Evolutionary conservation across 2,888 invertebrate genomes (phyloP), one percentile per base, ranked within the genome.

Genomic region (Cotesia congregata): DNA sequence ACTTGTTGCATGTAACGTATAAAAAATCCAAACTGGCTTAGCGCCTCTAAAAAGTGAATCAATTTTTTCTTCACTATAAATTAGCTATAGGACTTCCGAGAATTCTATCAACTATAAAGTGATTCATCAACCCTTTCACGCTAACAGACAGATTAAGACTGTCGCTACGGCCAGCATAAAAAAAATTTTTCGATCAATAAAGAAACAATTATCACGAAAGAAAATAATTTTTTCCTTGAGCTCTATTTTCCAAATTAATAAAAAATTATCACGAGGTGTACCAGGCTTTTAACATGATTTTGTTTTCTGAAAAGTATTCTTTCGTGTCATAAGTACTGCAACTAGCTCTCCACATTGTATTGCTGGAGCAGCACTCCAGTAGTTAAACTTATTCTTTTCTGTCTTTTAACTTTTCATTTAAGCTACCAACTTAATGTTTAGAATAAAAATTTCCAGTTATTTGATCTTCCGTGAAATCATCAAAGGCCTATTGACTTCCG

Each of bases 161-260:
- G 65, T 30, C 17, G 20, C 20, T 65, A 12, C 30, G 30, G 7
- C 30, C 4, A 6, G 12, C 30, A 30, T 15, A 38, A 65, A 20
- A 65, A 20, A 65, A 38, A 30, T 38, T 65, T 20, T 30, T 12
- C 65, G 38, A 65, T 65, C 65, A 38, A 65, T 65, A 65, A 6
- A 65, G 1, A 20, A 20, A 38, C 6, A 30, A 65, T 65, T 65
- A 65, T 7, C 12, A 7, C 12, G 12, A 65, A 12, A 20, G 30
- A 4, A 20, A 38, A 12, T 65, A 5, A 65, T 65, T 65, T 20
- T 30, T 12, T 65, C 12, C 7, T 12, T 7, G 65, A 12, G 30
- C 12, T 20, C 5, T 5, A 30, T 30, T 9, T 30, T 2, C 9
- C 7, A 12, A 65, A 65, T 65, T 7, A 7, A 30, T 20, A 30